Evolutionary conservation across 2,888 invertebrate species (phyloP).

Genomic region (Lasioglossum morio): DNA sequence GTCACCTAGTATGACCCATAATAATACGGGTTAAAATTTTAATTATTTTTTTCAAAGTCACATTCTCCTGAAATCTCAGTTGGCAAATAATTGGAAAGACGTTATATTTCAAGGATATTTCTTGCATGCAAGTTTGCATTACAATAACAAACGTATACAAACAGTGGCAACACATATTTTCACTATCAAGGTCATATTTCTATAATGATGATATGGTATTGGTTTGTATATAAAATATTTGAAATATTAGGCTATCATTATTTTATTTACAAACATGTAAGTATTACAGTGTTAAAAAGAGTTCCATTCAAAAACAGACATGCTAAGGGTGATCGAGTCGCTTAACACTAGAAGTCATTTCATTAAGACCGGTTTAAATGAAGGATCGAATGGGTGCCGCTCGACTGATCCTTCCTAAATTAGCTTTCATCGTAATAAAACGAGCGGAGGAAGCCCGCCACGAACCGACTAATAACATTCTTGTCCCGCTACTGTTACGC

Average conservation of each 20-base stretch:
- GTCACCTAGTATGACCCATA: background rate
- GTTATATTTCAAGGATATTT: background rate
- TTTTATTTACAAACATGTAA: background rate
- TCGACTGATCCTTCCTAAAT: background rate
- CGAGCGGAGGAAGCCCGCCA: conserved; percentile 18
- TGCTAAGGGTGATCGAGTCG: background rate
- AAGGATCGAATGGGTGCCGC: conserved; percentile 67
- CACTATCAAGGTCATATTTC: background rate
- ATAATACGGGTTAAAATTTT: background rate
- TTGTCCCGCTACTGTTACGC: background rate
- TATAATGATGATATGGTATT: background rate
- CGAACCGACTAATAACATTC: conserved; percentile 26
- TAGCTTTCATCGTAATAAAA: conserved; percentile 20
- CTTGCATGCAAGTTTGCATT: background rate
- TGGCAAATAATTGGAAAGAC: background rate
- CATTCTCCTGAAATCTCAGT: background rate
- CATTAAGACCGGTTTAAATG: conserved; percentile 6
- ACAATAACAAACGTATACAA: background rate
- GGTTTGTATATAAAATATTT: background rate
- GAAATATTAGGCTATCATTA: background rate
- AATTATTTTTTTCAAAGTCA: background rate
- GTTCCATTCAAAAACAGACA: background rate
- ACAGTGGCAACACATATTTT: background rate
- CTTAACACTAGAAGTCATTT: background rate
- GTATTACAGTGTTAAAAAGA: background rate